These are phyloP conservation scores for Corvus hawaiiensis DNA, from an alignment of 2,113 vertebrate genomes.

Conservation along the genomic window DNA sequence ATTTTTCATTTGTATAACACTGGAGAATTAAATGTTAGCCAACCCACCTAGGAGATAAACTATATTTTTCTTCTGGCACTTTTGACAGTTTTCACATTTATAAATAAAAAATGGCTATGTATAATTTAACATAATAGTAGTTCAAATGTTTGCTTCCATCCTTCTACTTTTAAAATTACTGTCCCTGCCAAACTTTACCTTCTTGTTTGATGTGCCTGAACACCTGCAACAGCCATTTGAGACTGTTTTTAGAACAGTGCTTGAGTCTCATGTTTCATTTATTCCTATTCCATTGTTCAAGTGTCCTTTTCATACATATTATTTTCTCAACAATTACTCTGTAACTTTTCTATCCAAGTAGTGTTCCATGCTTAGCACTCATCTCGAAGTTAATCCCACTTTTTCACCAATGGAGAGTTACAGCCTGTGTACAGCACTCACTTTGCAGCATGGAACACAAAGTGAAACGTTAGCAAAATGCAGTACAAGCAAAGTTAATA, in stretches of 20 bases:
- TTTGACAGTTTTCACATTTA: background rate
- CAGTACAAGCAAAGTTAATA: background rate
- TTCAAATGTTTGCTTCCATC: background rate
- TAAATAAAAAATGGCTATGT: background rate
- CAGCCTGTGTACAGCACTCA: background rate
- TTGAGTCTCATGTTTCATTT: background rate
- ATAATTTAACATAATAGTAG: background rate
- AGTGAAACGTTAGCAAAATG: background rate
- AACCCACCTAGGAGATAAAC: background rate
- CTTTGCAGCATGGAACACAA: background rate
- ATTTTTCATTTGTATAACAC: background rate
- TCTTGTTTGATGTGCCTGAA: background rate
- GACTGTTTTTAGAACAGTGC: background rate
- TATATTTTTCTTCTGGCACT: background rate
- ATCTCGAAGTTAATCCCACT: background rate
- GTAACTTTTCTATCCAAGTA: background rate
- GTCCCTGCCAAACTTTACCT: background rate
- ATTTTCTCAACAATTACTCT: background rate
- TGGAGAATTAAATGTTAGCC: background rate
- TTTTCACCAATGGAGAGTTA: background rate
- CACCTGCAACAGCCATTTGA: background rate
- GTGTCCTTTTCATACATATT: background rate
- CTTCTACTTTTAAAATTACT: background rate
- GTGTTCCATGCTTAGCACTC: background rate
- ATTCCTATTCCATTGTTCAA: background rate